Evolutionary conservation across 2,797 vertebrate species (phyloP), one percentile per base, ranked within the genome.

Genomic region (Ataeniobius toweri): DNA sequence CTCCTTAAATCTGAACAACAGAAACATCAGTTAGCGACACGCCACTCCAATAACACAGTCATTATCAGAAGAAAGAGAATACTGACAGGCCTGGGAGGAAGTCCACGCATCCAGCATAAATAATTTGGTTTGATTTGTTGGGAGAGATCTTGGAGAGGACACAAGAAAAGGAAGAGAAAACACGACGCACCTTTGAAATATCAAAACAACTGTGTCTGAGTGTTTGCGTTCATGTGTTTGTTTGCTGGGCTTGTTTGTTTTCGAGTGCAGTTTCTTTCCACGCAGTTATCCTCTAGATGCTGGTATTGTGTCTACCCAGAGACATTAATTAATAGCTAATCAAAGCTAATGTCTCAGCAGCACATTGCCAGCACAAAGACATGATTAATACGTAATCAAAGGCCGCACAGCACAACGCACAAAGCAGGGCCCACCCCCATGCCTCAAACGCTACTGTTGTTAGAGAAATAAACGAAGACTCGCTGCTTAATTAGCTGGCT

Each of bases 301-400:
- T 79, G 67, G 87, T 91, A 92, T 89, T 90, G 79, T 89, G 94
- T 94, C 94, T 94, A 94, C 93, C 92, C 91, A 93, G 95, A 95
- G 93, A 96, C 93, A 80, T 94, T 95, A 96, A 96, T 96, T 96
- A 96, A 96, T 96, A 96, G 94, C 94, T 96, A 95, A 96, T 96
- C 95, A 96, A 96, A 95, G 94, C 93, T 94, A 94, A 95, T 93
- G 92, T 94, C 93, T 95, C 93, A 91, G 92, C 90, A 94, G 93
- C 93, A 91, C 91, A 89, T 93, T 87, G 88, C 90, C 92, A 93
- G 88, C 93, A 95, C 94, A 94, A 95, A 95, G 93, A 92, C 91
- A 85, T 94, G 95, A 96, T 96, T 95, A 96, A 96, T 96, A 96
- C 85, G 94, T 96, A 95, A 96, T 96, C 95, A 96, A 96, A 96